Conservation (phyloP, 2,797 vertebrate species). For the Leptoclinus maculatus region DNA sequence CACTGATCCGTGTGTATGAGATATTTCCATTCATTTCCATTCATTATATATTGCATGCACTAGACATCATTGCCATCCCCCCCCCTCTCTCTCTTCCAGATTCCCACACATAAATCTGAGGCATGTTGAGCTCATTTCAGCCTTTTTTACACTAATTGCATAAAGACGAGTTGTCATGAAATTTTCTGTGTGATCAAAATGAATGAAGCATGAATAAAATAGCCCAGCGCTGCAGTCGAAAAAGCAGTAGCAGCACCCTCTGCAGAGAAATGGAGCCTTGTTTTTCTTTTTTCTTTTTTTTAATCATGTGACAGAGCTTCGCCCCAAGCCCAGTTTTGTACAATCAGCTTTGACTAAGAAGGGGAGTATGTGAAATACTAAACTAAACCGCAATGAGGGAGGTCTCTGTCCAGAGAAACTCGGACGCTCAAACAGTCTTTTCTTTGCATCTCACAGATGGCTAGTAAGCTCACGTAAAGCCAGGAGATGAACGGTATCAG, state of each 20-base stretch:
- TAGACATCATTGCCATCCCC: neutral
- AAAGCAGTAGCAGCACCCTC: constrained; percentile 15
- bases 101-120: constrained; percentile 16
- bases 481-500: neutral
- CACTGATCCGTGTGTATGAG: constrained; percentile 10
- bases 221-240: constrained; percentile 15
- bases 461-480: too few relatives aligned
- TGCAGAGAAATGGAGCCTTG: constrained; percentile 34
- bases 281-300: neutral
- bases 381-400: constrained; percentile 10
- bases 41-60: constrained; percentile 18
- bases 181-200: constrained; percentile 64
- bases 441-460: neutral
- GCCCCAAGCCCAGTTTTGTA: constrained; percentile 28
- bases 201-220: constrained; percentile 63
- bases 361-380: constrained; percentile 30
- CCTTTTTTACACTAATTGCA: constrained; percentile 4
- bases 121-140: constrained; percentile 29
- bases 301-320: constrained; percentile 29
- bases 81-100: neutral
- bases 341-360: constrained; percentile 22
- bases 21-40: constrained; percentile 28
- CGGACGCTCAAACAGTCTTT: neutral
- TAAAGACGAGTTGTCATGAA: constrained; percentile 47
- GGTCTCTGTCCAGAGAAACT: constrained; percentile 11